These are phyloP conservation scores for Columbina picui DNA, from an alignment of 2,113 vertebrate genomes.

Conservation along the genomic window DNA sequence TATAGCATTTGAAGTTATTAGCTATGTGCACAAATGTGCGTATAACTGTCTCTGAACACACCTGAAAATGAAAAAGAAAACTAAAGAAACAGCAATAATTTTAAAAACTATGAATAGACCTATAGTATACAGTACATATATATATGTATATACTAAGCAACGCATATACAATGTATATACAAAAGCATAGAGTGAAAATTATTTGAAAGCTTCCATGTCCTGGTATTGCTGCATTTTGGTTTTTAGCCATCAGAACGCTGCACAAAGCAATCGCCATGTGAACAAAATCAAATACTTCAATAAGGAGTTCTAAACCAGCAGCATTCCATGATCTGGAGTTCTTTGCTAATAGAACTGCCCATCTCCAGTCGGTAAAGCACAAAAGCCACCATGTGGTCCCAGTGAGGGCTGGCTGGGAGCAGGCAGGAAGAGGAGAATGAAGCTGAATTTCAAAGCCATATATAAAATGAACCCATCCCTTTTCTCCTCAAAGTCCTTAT, in stretches of 20 bases:
- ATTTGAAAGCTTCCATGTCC: slow-evolving; percentile 27
- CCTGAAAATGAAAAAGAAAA: slow-evolving; percentile 61
- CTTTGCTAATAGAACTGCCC: not conserved
- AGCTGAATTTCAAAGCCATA: not conserved
- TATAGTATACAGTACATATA: not conserved
- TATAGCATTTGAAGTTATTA: slow-evolving; percentile 3
- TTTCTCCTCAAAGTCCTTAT: not conserved
- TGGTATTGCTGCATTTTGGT: not conserved
- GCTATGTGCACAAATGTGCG: not conserved
- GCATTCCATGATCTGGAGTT: not conserved
- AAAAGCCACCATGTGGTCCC: not conserved
- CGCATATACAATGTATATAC: not conserved
- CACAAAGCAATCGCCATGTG: not conserved
- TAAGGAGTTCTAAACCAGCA: not conserved
- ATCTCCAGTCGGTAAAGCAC: not conserved
- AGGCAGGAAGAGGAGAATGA: not conserved
- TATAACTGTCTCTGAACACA: not conserved
- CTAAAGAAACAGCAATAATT: slow-evolving; percentile 66
- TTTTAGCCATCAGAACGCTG: slow-evolving; percentile 44
- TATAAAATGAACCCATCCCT: not conserved
- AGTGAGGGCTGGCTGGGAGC: rapidly evolving
- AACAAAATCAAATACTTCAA: not conserved
- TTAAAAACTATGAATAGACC: slow-evolving; percentile 59
- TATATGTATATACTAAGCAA: no score
- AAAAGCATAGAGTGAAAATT: slow-evolving; percentile 70